phyloP scores from a whole-genome alignment of 2,113 vertebrate species.

The Bubalus kerabau region DNA sequence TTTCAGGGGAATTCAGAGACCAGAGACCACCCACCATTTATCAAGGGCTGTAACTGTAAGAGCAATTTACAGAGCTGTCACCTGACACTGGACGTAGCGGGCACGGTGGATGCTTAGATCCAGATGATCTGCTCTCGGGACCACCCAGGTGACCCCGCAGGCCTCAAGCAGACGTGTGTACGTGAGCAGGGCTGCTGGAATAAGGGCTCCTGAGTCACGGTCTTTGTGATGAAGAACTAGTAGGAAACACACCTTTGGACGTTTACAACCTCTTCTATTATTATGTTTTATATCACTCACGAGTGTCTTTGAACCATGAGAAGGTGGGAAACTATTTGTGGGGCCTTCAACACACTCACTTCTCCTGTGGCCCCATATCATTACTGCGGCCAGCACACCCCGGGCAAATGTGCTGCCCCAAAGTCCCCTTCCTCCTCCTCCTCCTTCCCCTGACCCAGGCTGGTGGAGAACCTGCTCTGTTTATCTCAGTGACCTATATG shows the following conservation, averaged over 20 bases:
- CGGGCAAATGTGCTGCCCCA: background rate
- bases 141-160: background rate
- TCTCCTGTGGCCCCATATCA: background rate
- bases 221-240: background rate
- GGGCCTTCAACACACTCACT: no score
- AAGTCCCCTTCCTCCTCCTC: background rate
- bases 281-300: background rate
- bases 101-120: background rate
- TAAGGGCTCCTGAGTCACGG: background rate
- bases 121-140: background rate
- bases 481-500: background rate
- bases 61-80: background rate
- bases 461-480: background rate
- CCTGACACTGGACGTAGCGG: background rate
- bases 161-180: background rate
- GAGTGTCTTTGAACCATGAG: background rate
- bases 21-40: background rate
- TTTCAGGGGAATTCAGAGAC: background rate
- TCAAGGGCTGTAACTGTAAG: background rate
- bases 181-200: background rate
- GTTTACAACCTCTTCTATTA: background rate
- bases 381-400: fast-evolving
- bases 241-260: background rate
- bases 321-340: background rate
- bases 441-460: background rate